Evolutionary conservation across 2,797 vertebrate species (phyloP).

Genomic region (Xenopus petersii): DNA sequence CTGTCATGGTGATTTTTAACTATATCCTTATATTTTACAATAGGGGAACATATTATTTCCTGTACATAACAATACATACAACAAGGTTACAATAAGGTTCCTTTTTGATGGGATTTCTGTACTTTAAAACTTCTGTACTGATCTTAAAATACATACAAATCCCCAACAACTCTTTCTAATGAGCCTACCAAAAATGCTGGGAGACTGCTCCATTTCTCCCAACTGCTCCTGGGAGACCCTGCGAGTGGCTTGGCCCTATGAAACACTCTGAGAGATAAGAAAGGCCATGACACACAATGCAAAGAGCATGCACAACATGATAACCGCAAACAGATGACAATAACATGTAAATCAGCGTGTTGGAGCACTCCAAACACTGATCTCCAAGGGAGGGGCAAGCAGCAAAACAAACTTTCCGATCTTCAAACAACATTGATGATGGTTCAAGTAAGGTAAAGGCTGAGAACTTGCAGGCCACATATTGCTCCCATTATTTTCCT

Average conservation of each 20-base stretch:
- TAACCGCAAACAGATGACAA: constrained; percentile 13
- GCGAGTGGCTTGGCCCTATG: neutral
- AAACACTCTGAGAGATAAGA: neutral
- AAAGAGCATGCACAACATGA: constrained; percentile 11
- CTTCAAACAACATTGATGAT: constrained; percentile 49
- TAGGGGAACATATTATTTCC: no score
- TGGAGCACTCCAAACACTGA: neutral
- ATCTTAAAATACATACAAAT: no score
- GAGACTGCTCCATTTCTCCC: neutral
- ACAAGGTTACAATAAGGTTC: no score
- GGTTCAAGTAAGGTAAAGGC: constrained; percentile 60
- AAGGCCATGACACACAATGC: constrained; percentile 26
- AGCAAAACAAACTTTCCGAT: constrained; percentile 45
- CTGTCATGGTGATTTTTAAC: no score
- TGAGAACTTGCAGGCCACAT: constrained; percentile 58
- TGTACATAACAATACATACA: no score
- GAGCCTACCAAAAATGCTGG: neutral
- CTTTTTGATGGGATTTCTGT: no score
- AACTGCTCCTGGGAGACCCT: neutral
- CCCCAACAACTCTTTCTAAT: neutral
- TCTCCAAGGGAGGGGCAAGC: constrained; percentile 14
- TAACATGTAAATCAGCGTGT: constrained; percentile 36
- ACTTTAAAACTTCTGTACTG: no score
- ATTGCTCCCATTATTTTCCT: constrained; percentile 56
- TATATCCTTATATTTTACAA: no score